Base-by-base conservation (phyloP, 2,797 vertebrate species). In the Mus caroli region DNA sequence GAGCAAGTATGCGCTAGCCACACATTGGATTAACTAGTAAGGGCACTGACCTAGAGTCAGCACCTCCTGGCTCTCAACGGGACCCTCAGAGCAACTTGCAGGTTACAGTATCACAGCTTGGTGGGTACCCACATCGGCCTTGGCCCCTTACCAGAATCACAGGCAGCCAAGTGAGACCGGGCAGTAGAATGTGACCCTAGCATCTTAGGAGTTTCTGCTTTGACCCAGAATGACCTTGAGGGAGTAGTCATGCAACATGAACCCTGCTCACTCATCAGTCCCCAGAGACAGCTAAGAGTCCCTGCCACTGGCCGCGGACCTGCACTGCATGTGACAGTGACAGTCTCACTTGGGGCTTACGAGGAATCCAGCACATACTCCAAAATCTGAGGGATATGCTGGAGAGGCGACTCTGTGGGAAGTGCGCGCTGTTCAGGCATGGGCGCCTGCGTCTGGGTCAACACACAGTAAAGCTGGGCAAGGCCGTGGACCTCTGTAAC, bases 321-420 rank as follows among this genome's bases (percentile, higher is more conserved):
- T 24, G 17, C 1, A 3, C 34, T 24, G 11, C 6, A 4, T 0
- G 0, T 3, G 12, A 34, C 1, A 15, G 0, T 3, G 12, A 34
- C 1, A 15, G 40, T 26, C 56, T 84, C 82, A 8, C 24, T 10
- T 4, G 15, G 92, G 0, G 9, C 17, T 86, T 62, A 2, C 0
- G 0, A 50, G 34, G 37, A 54, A 6, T 54, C 46, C 11, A 26
- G 11, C 3, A 14, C 31, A 13, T 58, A 34, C 56, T 14, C 82
- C 8, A 34, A 43, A 14, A 1, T 8, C 62, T 1, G 58, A 62
- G 34, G 64, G 6, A 9, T 56, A 67, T 37, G 1, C 67, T 7
- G 15, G 50, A 19, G 67, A 87, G 24, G 67, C 1, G 67, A 50
- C 67, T 73, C 17, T 19, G 22, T 14, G 22, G 28, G 34, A 40